Evolutionary conservation across 2,797 vertebrate genomes (phyloP), one percentile per base, ranked within the genome.

Genomic region (Cryptoprocta ferox): DNA sequence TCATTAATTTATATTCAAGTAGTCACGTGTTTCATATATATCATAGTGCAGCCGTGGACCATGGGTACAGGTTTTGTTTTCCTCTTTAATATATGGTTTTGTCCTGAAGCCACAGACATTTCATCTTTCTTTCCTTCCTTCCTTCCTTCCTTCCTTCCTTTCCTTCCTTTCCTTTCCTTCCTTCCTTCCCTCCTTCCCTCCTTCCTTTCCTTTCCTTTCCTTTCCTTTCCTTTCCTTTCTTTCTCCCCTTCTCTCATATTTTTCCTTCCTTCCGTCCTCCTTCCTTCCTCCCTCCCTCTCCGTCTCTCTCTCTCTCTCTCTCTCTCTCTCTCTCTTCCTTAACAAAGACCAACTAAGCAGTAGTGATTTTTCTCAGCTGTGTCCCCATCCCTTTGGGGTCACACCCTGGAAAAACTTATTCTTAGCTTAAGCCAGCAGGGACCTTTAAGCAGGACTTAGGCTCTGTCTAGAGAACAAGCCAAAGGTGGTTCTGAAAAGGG

Each of bases 261-360:
- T 1, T 21, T 56, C 53, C 53, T 53, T 53, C 50, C 50, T 56
- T 21, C 53, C 53, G 2, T 8, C 19, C 6, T 21, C 53, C 53
- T 56, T 0, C 53, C 56, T 59, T 0, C 56, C 8, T 56, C 21
- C 53, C 53, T 56, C 53, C 53, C 53, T 50, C 48, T 14, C 50
- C 15, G 13, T 16, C 53, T 56, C 53, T 0, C 16, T 53, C 6
- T 0, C 6, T 19, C 0, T 0, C 1, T 0, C 53, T 53, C 0
- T 0, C 56, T 56, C 0, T 56, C 19, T 56, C 7, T 24, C 56
- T 59, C 21, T 24, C 56, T 35, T 15, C 39, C 11, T 59, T n/a
- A 10, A 81, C 26, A 16, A 65, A 84, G 61, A 14, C 28, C 65
- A 26, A 0, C 42, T 35, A 65, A 92, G 35, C 59, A 6, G 76